These are phyloP conservation scores for Trilocha varians DNA, from an alignment of 2,888 invertebrate species.

Conservation along the genomic window DNA sequence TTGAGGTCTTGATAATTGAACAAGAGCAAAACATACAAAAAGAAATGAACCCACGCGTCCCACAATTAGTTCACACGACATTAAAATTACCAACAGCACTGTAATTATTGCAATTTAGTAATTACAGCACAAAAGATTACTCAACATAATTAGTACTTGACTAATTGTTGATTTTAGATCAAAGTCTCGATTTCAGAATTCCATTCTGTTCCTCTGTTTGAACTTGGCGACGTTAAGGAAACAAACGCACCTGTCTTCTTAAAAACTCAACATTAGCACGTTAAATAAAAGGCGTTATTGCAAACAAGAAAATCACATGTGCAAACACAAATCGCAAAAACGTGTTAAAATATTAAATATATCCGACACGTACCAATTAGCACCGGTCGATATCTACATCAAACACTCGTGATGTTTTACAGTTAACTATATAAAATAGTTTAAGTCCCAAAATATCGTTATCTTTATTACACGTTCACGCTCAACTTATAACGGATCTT, in stretches of 20 bases:
- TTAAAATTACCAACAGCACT: not conserved
- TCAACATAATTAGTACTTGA: not conserved
- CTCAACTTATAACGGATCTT: not conserved
- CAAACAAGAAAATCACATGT: slow-evolving; percentile 46
- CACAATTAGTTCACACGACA: not conserved
- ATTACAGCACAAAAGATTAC: not conserved
- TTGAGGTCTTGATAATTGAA: not conserved
- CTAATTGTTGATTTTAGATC: not conserved
- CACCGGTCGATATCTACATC: slow-evolving; percentile 51
- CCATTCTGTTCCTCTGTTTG: not conserved
- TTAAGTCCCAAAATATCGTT: not conserved
- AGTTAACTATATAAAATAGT: slow-evolving; percentile 30
- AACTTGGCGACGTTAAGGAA: too few relatives aligned
- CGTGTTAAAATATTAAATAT: slow-evolving; percentile 55
- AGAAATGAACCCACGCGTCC: not conserved
- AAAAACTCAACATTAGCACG: slow-evolving; percentile 40
- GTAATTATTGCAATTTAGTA: not conserved
- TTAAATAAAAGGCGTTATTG: slow-evolving; percentile 46
- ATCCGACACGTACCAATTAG: slow-evolving; percentile 66
- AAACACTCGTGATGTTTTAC: slow-evolving; percentile 31
- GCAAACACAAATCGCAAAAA: slow-evolving; percentile 33
- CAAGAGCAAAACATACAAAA: not conserved
- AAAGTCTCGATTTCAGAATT: not conserved
- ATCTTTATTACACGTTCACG: not conserved
- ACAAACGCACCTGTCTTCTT: slow-evolving; percentile 10